These are phyloP conservation scores for Glaucomys volans DNA, from an alignment of 2,113 vertebrate genomes.

Conservation along the genomic window DNA sequence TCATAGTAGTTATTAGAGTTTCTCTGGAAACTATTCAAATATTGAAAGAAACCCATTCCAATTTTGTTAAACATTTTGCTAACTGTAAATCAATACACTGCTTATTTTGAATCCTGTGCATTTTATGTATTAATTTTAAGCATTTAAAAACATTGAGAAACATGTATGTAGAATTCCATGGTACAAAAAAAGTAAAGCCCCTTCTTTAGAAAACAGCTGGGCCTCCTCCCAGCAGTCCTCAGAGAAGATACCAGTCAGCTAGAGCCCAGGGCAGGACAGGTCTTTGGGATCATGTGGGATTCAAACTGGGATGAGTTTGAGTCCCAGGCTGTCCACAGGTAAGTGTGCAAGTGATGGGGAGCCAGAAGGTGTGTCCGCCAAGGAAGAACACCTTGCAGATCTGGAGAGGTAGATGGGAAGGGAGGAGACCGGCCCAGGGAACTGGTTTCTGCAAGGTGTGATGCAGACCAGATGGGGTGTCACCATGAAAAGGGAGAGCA, in stretches of 20 bases:
- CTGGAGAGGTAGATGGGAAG: background rate
- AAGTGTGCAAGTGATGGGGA: background rate
- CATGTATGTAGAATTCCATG: background rate
- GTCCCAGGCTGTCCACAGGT: background rate
- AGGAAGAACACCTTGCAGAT: conserved; percentile 16
- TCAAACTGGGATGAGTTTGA: background rate
- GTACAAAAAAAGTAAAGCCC: background rate
- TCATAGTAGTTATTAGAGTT: conserved; percentile 25
- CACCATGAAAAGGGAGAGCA: background rate
- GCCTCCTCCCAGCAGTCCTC: background rate
- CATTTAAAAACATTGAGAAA: conserved; percentile 35
- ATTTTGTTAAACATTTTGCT: conserved; percentile 9
- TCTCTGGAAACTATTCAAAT: background rate
- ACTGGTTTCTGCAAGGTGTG: background rate
- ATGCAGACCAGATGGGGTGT: background rate
- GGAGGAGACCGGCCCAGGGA: background rate
- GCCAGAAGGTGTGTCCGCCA: background rate
- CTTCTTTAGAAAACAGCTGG: too few species aligned
- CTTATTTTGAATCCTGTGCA: conserved; percentile 9
- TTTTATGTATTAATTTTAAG: conserved; percentile 1
- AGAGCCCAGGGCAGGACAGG: background rate
- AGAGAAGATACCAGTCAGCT: background rate
- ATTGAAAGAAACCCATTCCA: background rate
- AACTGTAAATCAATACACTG: background rate
- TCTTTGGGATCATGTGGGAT: background rate